Conservation (phyloP, 2,113 vertebrate species). For the Stigmatopora argus region DNA sequence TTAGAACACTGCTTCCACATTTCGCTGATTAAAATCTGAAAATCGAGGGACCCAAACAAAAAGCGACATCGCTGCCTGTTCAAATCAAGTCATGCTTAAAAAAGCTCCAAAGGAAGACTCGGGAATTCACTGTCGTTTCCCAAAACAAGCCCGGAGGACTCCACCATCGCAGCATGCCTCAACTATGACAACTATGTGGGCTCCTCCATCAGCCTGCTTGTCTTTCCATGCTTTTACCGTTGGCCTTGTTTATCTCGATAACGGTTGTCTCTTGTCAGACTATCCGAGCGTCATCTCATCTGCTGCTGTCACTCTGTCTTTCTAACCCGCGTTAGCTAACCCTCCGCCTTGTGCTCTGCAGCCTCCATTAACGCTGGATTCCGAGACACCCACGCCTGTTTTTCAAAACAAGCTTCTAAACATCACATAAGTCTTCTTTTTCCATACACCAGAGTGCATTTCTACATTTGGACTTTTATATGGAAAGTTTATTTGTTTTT, state of each 20-base stretch:
- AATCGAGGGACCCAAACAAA: not conserved
- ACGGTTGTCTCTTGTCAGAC: conserved; percentile 39
- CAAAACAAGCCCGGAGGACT: conserved; percentile 52
- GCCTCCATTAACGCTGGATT: conserved; percentile 22
- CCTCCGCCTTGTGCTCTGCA: not conserved
- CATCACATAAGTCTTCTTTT: not conserved
- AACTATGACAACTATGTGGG: conserved; percentile 48
- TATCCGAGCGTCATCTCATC: conserved; percentile 46
- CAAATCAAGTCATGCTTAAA: conserved; percentile 40
- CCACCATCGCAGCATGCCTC: conserved; percentile 42
- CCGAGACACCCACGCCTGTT: conserved; percentile 23
- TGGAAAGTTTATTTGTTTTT: not conserved
- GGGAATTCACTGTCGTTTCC: conserved; percentile 38
- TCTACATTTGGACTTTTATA: not conserved
- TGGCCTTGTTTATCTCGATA: conserved; percentile 46
- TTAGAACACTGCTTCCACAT: not conserved
- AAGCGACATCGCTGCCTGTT: conserved; percentile 14
- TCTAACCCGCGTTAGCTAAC: conserved; percentile 9
- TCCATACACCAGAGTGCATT: not conserved
- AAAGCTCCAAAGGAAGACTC: conserved; percentile 45
- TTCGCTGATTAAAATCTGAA: not conserved
- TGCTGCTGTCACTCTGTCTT: conserved; percentile 45
- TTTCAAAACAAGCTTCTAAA: conserved; percentile 17
- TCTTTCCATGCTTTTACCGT: conserved; percentile 20
- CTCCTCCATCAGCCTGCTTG: conserved; percentile 23